Conservation (phyloP, 2,797 vertebrate species). For the Pyrocephalus nanus region DNA sequence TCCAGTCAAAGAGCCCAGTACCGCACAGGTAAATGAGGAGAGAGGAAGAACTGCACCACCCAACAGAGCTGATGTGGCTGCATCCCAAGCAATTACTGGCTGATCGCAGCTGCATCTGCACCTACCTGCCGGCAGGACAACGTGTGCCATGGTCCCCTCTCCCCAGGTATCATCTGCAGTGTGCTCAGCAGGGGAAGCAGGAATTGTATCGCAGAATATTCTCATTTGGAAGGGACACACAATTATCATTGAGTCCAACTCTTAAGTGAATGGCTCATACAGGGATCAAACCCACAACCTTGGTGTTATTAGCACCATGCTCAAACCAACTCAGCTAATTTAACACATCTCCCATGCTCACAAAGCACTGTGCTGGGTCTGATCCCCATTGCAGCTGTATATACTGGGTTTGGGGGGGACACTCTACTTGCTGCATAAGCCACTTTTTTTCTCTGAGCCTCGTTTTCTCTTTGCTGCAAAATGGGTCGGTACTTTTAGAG, state of each 20-base stretch:
- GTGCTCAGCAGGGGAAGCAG: neutral
- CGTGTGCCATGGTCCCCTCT: neutral
- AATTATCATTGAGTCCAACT: too few species aligned
- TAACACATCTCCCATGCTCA: neutral
- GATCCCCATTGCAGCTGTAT: accelerated
- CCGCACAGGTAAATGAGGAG: neutral
- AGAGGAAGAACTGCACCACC: neutral
- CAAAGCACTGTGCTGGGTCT: neutral
- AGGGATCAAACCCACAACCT: neutral
- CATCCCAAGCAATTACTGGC: neutral
- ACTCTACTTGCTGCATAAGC: neutral
- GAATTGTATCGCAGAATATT: neutral
- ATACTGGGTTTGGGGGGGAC: neutral
- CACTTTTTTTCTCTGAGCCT: neutral
- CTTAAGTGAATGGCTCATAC: neutral
- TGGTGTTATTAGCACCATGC: neutral
- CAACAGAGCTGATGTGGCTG: neutral
- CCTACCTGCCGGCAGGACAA: neutral
- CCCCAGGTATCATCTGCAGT: accelerated
- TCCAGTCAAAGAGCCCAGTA: accelerated
- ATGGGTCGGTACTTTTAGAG: neutral
- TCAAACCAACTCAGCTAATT: neutral
- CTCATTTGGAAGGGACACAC: neutral
- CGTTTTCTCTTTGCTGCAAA: neutral
- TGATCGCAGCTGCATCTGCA: neutral